Evolutionary conservation across 1,140 invertebrate species (phyloP), one percentile per base, ranked within the genome.

Genomic region (Bombus superbus): DNA sequence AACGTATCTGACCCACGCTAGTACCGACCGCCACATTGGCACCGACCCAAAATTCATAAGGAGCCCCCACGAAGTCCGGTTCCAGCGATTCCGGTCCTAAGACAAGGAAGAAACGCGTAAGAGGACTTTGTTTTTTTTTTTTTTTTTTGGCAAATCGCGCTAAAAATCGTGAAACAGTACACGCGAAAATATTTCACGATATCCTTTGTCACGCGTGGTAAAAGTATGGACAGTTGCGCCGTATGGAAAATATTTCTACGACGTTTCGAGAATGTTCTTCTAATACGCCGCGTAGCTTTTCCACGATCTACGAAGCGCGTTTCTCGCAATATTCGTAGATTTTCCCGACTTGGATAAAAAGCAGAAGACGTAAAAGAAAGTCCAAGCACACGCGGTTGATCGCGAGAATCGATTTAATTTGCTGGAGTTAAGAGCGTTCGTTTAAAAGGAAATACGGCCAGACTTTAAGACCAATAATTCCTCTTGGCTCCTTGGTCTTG

Each of bases 31-130:
- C 96, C 1, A 97, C 97, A 92, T 98, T 98, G 76, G 97, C 97
- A 2, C 97, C 97, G 32, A 99, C 97, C 97, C 97, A 98, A 94
- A 99, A 98, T 87, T 98, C 97, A 92, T 99, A 99, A 0, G 98
- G 98, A 1, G 98, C 96, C 44, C 98, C 98, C 42, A 98, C 95
- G 92, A 99, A 99, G 86, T 98, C 97, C 1, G 98, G 98, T 59
- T 95, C 95, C 85, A 96, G 96, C 53, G 95, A 90, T 86, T 94
- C 95, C 38, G 93, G 90, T 35, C 94, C 96, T 96, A 57, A 62
- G 40, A 35, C 68, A 10, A 35, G 22, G 5, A 57, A 22, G 1
- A 22, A 32, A 5, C 22, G 22, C 6, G 32, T 32, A 44, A 35
- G 11, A 44, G 13, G 28, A 72, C 22, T 59, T 11, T 66, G n/a